Evolutionary conservation across 2,797 vertebrate genomes (phyloP), one percentile per base, ranked within the genome.

Genomic region (Sebastolobus alascanus): DNA sequence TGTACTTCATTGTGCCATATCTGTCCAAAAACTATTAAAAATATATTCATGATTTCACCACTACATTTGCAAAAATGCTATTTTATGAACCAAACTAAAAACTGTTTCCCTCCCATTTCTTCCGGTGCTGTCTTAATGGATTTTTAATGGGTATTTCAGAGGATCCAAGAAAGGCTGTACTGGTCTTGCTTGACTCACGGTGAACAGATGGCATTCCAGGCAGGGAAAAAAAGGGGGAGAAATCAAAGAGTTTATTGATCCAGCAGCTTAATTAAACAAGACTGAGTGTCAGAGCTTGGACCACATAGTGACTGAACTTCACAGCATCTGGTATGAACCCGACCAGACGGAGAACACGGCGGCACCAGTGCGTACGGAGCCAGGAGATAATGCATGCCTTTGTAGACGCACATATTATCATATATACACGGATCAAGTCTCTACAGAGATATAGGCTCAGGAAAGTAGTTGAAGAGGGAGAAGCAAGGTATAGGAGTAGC

Each of bases 261-360:
- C 90, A 79, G 90, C 77, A 83, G 89, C 86, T 90, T 93, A 92
- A 93, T 94, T 92, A 92, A 90, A 93, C 91, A 89, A 90, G 89
- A 84, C 87, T 80, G 85, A 84, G 88, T 85, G 83, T 90, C 87
- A 86, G 83, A 55, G 79, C 79, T 84, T 76, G 73, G 87, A 84
- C 84, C 33, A 22, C 72, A 83, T 33, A 65, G 82, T 59, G 82
- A 82, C 71, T 84, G 77, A 80, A 85, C 81, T 71, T 82, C 83
- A 83, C 68, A 80, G 83, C 83, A 70, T 80, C 85, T 88, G 86
- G 74, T 74, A 31, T 80, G 80, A 91, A 79, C 78, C 72, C 63
- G 1, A 40, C 25, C 43, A 70, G 75, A 75, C 67, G 79, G 74
- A 55, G 40, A 67, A 68, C 70, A 20, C 27, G 38, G 43, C 70